Base-by-base conservation (phyloP, 2,888 invertebrate genomes). In the Torymus aiolomorphi region DNA sequence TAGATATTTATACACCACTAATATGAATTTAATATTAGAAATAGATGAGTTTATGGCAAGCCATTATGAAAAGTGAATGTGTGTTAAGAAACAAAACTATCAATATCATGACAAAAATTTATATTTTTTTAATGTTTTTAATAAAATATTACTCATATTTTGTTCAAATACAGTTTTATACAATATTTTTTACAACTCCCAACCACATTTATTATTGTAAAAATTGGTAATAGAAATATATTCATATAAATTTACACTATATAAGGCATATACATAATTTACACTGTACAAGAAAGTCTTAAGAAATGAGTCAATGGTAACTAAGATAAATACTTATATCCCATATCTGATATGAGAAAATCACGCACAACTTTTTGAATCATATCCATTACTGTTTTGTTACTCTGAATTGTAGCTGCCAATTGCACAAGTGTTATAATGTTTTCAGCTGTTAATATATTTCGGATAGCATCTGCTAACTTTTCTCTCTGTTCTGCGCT, bases 371-470 rank as follows among this genome's bases (percentile, higher is more conserved):
- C 11, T 49, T 76, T 69, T 69, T 59, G 18, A 57, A 83, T 31
- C 0, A 59, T 10, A 13, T 76, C 66, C 42, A 67, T 18, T 51
- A 83, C 52, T 51, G 70, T 13, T 31, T 14, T 59, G 54, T 80
- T 61, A 12, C 65, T 80, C 13, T 78, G 70, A 31, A 81, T 14
- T 31, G 63, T 65, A 14, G 75, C 69, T 13, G 70, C 65, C 31
- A 82, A 57, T 20, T 81, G 75, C 14, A 80, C 69, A 14, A 83
- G 10, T 11, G 79, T 80, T 1, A 82, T 24, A 12, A 83, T 78
- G 69, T 84, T 84, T 71, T 83, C 67, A 12, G 72, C 59, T 42
- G 62, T 80, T n/a, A 83, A 62, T 11, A 84, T 0, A 56, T 72
- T 74, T 24, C 72, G 75, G 1, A 84, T 5, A 18, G 82, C 80